Evolutionary conservation across 2,888 invertebrate genomes (phyloP).

Genomic region (Ecliptopera silaceata): DNA sequence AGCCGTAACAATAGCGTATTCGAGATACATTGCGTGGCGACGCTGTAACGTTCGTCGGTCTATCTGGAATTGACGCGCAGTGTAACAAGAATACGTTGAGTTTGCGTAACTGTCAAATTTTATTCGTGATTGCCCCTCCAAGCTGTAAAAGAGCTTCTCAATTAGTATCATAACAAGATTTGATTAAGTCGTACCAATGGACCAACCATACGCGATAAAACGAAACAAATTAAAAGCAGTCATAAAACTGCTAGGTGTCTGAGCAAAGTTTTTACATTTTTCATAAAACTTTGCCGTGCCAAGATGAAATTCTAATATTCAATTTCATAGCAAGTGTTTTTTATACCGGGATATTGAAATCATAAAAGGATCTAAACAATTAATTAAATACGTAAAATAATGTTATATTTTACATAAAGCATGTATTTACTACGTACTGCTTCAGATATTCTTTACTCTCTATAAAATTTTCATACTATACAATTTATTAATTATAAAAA

Average conservation of each 20-base stretch:
- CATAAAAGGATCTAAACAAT: background rate
- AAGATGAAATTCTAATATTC: conserved; percentile 81
- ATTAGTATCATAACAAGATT: conserved; percentile 52
- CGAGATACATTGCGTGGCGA: too few species aligned
- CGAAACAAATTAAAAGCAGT: conserved; percentile 79
- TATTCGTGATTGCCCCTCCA: too few species aligned
- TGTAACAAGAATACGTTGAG: too few species aligned
- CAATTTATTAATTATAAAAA: too few species aligned
- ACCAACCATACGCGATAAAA: conserved; percentile 65
- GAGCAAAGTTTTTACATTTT: conserved; percentile 80
- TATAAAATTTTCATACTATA: too few species aligned
- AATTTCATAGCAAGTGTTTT: conserved; percentile 76
- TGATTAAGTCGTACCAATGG: conserved; percentile 54
- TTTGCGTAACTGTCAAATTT: too few species aligned
- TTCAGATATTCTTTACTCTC: too few species aligned
- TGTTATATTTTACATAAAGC: too few species aligned
- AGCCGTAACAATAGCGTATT: too few species aligned
- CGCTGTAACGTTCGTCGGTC: too few species aligned
- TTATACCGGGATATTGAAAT: conserved; percentile 24
- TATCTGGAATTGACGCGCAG: too few species aligned
- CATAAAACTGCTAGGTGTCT: conserved; percentile 79
- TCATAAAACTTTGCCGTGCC: conserved; percentile 76
- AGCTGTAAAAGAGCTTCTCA: background rate
- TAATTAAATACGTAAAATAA: background rate
- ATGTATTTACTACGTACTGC: too few species aligned